A percentile compares a stretch with the other conserved stretches of the same genome.
Evolutionary conservation across 2,888 invertebrate genomes (phyloP).

Genomic region (Pseudanteris insignis): DNA sequence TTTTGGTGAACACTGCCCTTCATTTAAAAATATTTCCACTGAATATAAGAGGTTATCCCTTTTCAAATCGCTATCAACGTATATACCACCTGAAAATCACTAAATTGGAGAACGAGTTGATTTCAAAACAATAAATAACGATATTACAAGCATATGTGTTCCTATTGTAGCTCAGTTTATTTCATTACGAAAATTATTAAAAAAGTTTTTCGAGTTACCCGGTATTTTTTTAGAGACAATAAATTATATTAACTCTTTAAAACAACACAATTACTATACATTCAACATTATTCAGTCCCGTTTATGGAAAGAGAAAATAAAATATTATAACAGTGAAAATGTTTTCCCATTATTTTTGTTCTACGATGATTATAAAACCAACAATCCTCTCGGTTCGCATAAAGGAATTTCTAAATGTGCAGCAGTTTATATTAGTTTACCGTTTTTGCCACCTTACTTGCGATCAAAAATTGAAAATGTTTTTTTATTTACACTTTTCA

Average conservation of each 20-base stretch:
- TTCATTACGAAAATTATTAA: not conserved
- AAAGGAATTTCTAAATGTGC: not conserved
- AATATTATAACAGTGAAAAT: not conserved
- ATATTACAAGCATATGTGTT: not conserved
- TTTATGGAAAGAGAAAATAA: not conserved
- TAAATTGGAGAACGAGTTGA: not conserved
- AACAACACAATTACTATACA: not conserved
- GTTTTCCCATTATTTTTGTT: not conserved
- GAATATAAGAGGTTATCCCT: not conserved
- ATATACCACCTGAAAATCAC: not conserved
- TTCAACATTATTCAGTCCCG: not conserved
- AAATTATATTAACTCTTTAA: not conserved
- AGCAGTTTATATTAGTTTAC: not conserved
- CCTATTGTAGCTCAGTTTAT: not conserved
- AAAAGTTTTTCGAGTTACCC: not conserved
- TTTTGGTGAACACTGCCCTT: not conserved
- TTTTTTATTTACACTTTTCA: not conserved
- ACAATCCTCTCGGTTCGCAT: constrained; percentile 1
- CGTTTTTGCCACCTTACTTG: not conserved
- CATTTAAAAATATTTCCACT: not conserved
- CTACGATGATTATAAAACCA: not conserved
- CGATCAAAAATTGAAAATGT: not conserved
- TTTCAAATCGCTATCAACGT: not conserved
- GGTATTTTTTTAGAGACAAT: not conserved
- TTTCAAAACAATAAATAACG: not conserved